phyloP scores from a whole-genome alignment of 2,888 invertebrate species.

The Melipona beecheii region DNA sequence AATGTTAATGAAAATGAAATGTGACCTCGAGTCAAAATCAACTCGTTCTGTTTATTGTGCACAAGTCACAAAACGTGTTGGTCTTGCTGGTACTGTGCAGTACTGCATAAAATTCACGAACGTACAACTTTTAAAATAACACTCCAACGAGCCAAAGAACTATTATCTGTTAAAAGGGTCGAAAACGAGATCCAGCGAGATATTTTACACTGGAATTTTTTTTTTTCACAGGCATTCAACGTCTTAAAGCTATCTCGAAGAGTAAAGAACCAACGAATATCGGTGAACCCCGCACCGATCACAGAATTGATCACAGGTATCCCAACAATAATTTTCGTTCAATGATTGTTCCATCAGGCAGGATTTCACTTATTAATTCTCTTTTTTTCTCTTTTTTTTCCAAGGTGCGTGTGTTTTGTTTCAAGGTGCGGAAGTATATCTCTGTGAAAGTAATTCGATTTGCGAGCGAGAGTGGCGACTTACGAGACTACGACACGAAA shows the following conservation, averaged over 20 bases:
- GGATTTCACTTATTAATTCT: neutral
- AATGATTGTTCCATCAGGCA: neutral
- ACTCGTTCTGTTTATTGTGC: too few relatives aligned
- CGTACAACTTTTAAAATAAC: too few relatives aligned
- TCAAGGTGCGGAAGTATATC: slow-evolving; percentile 10
- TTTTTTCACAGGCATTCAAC: too few relatives aligned
- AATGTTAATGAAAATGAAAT: too few relatives aligned
- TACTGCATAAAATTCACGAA: too few relatives aligned
- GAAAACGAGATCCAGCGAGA: too few relatives aligned
- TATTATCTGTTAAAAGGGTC: too few relatives aligned
- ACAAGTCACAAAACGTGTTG: too few relatives aligned
- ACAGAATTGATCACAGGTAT: neutral
- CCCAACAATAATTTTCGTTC: neutral
- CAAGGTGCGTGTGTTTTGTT: slow-evolving; percentile 2
- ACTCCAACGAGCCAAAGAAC: too few relatives aligned
- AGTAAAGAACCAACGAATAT: neutral
- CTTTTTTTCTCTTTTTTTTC: neutral
- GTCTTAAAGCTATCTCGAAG: neutral
- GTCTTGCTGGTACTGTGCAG: too few relatives aligned
- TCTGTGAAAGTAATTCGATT: slow-evolving; percentile 43
- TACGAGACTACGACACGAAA: slow-evolving; percentile 18
- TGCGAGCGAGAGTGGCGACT: slow-evolving; percentile 73
- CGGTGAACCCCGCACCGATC: neutral
- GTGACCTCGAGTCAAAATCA: too few relatives aligned
- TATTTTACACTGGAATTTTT: too few relatives aligned